Evolutionary conservation across 2,113 vertebrate genomes (phyloP), one percentile per base, ranked within the genome.

Genomic region (Gavialis gangeticus): DNA sequence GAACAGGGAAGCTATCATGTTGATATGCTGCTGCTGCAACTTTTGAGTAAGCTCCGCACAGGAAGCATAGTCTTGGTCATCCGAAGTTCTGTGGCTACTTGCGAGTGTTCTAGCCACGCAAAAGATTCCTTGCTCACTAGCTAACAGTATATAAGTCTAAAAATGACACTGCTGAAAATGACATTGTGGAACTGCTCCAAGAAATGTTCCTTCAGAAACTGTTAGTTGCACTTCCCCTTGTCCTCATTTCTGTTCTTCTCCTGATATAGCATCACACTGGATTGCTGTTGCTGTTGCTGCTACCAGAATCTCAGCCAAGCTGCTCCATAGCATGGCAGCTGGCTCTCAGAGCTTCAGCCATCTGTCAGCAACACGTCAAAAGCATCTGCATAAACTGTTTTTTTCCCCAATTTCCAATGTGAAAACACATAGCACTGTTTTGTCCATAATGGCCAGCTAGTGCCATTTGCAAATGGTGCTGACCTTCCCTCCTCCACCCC

Each of bases 361-460:
- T 46, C 46, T 10, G 30, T 15, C 4, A 19, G 59, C 22, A 2
- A 56, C 56, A 8, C 0, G 10, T 6, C 62, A 6, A 3, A 56
- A 10, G 1, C 5, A 13, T 1, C 55, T 4, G 0, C 34, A 3
- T 14, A 27, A 27, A 5, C 62, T 27, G 58, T 3, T 37, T 1
- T 3, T 10, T 2, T 24, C 1, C 16, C 3, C 60, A 1, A 13
- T 2, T 6, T 4, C 0, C 2, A 46, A 71, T 71, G 30, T 1
- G 1, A 54, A 59, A 17, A 55, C 12, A 56, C 28, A 5, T 27
- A 13, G 64, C 34, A 3, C 46, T 18, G 34, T n/a, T 27, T 34
- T 15, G 27, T 14, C 76, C 9, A 34, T 9, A 27, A 10, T 0
- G n/a, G 14, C 25, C 21, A 12, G 25, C 24, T 56, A 11, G 4